Evolutionary conservation across 1,140 invertebrate genomes (phyloP), one percentile per base, ranked within the genome.

Genomic region (Panagrolaimus sp.): DNA sequence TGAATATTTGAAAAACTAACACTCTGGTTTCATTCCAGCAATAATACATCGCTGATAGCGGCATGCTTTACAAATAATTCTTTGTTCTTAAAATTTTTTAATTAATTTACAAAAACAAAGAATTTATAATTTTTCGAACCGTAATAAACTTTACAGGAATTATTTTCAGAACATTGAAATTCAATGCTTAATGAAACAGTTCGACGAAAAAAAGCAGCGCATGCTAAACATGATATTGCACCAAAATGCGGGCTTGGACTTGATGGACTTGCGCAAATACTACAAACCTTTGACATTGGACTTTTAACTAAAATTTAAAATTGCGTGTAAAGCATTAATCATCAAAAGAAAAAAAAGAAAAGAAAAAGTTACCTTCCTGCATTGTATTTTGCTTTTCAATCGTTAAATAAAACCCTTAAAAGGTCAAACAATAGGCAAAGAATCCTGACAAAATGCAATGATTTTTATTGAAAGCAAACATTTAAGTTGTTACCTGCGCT

Each of bases 41-140:
- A 14, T 51, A 51, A 51, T 51, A 25, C 51, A 57, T n/a, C 20
- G 20, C n/a, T 57, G 11, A 16, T 57, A 11, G 3, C 51, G 51
- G 4, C 51, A 57, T 57, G 51, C 20, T 57, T 57, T 57, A 20
- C 51, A 57, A 11, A 57, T 25, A 16, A 57, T 57, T 57, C 51
- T 13, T 20, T 57, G 51, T 57, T 57, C 51, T 57, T n/a, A 57
- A 57, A 57, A 57, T 25, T 20, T 38, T 38, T 38, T 20, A 3
- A 20, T 5, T 2, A 20, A 57, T 57, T 57, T 11, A 27, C 1
- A 11, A 3, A 20, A 20, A 16, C n/a, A 27, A 16, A 25, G 4
- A 27, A 11, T 11, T 57, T n/a, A n/a, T n/a, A n/a, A 9, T 25
- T 25, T n/a, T 20, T 25, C 51, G 20, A 57, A 57, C 51, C 51